Evolutionary conservation across 2,797 vertebrate genomes (phyloP), one percentile per base, ranked within the genome.

Genomic region (Gymnoscopelus microlampas): DNA sequence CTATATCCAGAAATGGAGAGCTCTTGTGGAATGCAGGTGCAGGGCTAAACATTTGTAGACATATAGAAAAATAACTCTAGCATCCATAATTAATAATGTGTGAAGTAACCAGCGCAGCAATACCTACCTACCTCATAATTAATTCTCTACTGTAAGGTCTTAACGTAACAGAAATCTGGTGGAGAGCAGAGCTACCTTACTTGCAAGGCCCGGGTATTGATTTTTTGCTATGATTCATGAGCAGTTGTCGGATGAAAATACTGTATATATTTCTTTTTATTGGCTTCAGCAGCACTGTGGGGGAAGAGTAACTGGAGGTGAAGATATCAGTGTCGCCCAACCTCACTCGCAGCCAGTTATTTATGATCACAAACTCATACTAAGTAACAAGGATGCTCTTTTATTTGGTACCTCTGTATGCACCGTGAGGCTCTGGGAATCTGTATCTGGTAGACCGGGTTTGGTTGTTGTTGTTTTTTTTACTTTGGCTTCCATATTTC

Each of bases 31-130:
- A 44, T 44, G 39, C 39, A 44, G 39, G 39, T 44, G 39, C 39
- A 44, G 39, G 39, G 39, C 39, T 44, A 44, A 44, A 9, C 8
- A 44, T 44, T 44, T 44, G 39, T 44, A 44, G 39, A 44, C 39
- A 8, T 44, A 10, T 44, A 44, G 39, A 44, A 44, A 44, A 44
- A 44, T 44, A 44, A 78, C 68, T 70, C 80, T 35, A 66, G 57
- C 6, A 5, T 63, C 24, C 60, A 69, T 77, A 78, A 86, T 80
- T 78, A 78, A 79, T 53, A 62, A 69, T 59, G 67, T 63, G 64
- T 66, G 65, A 78, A 68, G 74, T 81, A 70, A 87, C 84, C 85
- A 82, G 67, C 79, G 82, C 79, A 63, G 64, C 48, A 12, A 0
- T 55, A 58, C 26, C 26, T 9, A 44, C 39, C 39, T 44, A 53